Conservation (phyloP, 2,113 vertebrate genomes). For the Scopus umbretta region DNA sequence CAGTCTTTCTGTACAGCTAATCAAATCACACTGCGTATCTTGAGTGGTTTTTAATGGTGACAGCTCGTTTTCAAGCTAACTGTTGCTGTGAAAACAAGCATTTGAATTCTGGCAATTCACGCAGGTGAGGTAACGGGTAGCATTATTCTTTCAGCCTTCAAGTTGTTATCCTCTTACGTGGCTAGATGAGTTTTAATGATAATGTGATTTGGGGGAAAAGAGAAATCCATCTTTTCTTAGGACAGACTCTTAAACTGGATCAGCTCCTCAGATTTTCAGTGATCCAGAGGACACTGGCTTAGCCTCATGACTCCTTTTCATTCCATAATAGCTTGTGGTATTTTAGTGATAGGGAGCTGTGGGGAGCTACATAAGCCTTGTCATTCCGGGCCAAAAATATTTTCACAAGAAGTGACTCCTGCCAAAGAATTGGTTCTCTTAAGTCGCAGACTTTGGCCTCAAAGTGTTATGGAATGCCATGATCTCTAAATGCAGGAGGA, state of each 20-base stretch:
- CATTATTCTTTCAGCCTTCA: not conserved
- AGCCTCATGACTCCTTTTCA: not conserved
- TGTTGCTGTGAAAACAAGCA: not conserved
- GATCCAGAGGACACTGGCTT: slow-evolving; percentile 2
- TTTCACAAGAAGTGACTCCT: not conserved
- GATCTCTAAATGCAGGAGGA: not conserved
- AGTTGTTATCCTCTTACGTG: not conserved
- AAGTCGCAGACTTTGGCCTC: slow-evolving; percentile 12
- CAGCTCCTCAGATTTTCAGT: not conserved
- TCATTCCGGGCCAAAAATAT: slow-evolving; percentile 4
- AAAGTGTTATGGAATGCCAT: slow-evolving; percentile 29
- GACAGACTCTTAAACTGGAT: not conserved
- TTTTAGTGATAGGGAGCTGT: slow-evolving; percentile 6
- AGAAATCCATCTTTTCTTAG: not conserved
- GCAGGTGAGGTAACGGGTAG: not conserved
- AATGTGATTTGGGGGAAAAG: not conserved
- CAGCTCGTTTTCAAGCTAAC: not conserved
- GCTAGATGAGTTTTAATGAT: not conserved
- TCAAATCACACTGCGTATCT: not conserved
- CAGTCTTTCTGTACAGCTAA: not conserved
- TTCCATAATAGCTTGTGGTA: not conserved
- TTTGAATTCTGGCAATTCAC: not conserved
- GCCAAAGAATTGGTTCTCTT: slow-evolving; percentile 5
- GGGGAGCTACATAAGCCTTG: not conserved
- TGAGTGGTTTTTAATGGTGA: not conserved